phyloP scores from a whole-genome alignment of 2,888 invertebrate species.

The Diaprepes abbreviatus region DNA sequence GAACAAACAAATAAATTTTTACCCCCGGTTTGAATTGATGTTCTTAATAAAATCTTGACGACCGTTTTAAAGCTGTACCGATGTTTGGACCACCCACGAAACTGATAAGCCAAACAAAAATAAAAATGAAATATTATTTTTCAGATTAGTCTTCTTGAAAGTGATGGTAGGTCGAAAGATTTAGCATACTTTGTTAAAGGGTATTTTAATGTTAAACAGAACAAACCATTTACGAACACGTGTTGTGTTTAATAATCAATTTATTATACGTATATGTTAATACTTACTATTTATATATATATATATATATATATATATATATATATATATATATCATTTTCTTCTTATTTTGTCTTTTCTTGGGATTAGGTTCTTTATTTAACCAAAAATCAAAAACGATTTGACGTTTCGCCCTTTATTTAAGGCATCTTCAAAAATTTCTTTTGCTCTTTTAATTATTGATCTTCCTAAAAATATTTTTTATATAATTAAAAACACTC shows the following conservation, averaged over 20 bases:
- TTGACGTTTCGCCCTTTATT: too few species aligned
- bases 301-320: too few species aligned
- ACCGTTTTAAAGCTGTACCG: conserved; percentile 45
- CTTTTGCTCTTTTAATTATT: too few species aligned
- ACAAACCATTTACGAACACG: not conserved
- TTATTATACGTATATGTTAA: too few species aligned
- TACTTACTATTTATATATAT: too few species aligned
- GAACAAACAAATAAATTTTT: conserved; percentile 45
- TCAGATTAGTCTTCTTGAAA: conserved; percentile 41
- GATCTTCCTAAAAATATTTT: too few species aligned
- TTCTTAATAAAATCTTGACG: conserved; percentile 49
- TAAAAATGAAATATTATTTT: conserved; percentile 49
- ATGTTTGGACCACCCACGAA: conserved; percentile 47
- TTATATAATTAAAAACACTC: too few species aligned
- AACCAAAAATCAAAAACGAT: too few species aligned
- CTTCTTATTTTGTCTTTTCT: too few species aligned
- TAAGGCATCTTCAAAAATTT: too few species aligned
- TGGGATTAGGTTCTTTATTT: too few species aligned
- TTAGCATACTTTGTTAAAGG: conserved; percentile 22
- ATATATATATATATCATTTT: too few species aligned
- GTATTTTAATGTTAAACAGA: conserved; percentile 17
- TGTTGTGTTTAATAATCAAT: not conserved
- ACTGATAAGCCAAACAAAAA: conserved; percentile 47
- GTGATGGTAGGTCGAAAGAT: conserved; percentile 27
- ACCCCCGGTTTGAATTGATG: conserved; percentile 44